Percentiles rank a stretch among this genome's conserved stretches.
phyloP scores from a whole-genome alignment of 2,797 vertebrate genomes.

The Helostoma temminkii region DNA sequence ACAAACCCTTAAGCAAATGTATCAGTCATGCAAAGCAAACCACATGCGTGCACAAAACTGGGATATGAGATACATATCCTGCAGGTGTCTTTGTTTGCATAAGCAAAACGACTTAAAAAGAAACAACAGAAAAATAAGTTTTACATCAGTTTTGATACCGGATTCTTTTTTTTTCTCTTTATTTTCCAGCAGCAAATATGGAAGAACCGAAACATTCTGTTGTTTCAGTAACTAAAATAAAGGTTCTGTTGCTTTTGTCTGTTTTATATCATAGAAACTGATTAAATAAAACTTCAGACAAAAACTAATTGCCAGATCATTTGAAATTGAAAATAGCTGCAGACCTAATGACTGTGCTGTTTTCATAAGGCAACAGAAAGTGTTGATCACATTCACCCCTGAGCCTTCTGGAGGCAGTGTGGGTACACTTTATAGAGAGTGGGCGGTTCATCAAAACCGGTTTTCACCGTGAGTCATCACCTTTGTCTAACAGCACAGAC shows the following conservation, averaged over 20 bases:
- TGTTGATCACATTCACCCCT: background rate
- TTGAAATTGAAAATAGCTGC: background rate
- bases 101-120: no score
- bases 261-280: background rate
- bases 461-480: constrained; percentile 11
- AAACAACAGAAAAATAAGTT: background rate
- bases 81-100: background rate
- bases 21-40: constrained; percentile 1
- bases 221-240: background rate
- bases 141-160: background rate
- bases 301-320: background rate
- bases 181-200: background rate
- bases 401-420: constrained; percentile 36
- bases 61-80: background rate
- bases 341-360: background rate
- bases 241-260: background rate
- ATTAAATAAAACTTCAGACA: background rate
- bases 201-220: no score
- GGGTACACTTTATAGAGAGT: background rate
- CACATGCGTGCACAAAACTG: background rate
- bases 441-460: constrained; percentile 25
- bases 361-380: background rate
- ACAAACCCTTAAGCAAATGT: background rate
- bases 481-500: constrained; percentile 16
- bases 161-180: no score